A percentile compares a stretch with the other conserved stretches of the same genome.
phyloP scores from a whole-genome alignment of 53 echinoderm and acorn worm genomes.

The Actinopyga echinites region DNA sequence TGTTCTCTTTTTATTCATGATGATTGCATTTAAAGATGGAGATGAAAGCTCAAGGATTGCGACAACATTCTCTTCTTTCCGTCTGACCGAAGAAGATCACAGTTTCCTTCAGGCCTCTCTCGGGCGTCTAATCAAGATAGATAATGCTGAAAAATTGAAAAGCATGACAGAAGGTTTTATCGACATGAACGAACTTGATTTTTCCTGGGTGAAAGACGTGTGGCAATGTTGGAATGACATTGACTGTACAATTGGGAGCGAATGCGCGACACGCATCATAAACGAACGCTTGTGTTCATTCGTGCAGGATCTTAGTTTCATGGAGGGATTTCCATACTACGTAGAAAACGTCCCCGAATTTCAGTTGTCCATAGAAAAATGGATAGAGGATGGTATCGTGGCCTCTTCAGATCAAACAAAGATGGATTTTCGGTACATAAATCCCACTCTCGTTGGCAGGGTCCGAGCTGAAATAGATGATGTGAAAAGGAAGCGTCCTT shows the following conservation, averaged over 20 bases:
- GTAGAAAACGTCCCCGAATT: neutral
- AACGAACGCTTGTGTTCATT: neutral
- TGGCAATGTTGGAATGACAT: neutral
- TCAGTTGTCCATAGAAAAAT: neutral
- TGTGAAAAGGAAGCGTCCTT: neutral
- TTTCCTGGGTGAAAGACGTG: neutral
- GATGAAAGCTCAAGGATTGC: neutral
- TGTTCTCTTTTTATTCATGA: neutral
- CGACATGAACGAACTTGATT: neutral
- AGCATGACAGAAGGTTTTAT: neutral
- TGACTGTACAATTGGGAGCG: neutral
- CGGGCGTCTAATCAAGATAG: neutral
- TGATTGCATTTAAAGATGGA: neutral
- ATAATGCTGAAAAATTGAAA: neutral
- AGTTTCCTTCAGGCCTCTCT: neutral
- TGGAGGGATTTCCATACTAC: neutral
- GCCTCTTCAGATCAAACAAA: neutral
- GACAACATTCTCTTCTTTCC: neutral
- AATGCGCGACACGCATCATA: too few species aligned
- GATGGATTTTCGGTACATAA: neutral
- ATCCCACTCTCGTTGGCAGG: neutral
- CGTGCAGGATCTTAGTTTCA: neutral
- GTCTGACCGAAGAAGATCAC: neutral
- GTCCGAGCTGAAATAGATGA: too few species aligned
- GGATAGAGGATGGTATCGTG: neutral